phyloP scores from a whole-genome alignment of 2,797 vertebrate genomes.

The Natrix natrix region DNA sequence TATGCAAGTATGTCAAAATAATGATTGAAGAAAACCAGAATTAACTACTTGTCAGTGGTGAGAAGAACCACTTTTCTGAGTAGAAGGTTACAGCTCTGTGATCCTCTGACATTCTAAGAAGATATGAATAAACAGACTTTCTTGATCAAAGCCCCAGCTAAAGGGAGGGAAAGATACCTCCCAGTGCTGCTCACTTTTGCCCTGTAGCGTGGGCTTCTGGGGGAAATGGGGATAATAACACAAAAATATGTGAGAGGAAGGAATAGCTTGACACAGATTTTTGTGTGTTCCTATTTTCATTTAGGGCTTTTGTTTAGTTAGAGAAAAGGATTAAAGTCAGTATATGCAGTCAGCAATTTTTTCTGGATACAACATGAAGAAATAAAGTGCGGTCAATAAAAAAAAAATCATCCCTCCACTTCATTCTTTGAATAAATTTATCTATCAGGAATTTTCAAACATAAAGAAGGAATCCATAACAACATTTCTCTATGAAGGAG shows the following conservation, averaged over 20 bases:
- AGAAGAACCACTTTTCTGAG: constrained; percentile 14
- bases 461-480: background rate
- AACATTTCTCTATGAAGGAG: background rate
- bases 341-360: background rate
- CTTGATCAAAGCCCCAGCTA: constrained; percentile 12
- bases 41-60: constrained; percentile 11
- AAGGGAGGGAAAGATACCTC: constrained; percentile 8
- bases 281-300: background rate
- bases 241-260: constrained; percentile 1
- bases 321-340: background rate
- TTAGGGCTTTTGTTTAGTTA: background rate
- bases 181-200: constrained; percentile 8
- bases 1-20: background rate
- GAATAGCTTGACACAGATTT: background rate
- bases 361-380: background rate
- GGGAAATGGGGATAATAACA: background rate
- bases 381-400: background rate
- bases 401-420: background rate
- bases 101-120: constrained; percentile 15
- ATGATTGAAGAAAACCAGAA: constrained; percentile 28
- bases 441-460: background rate
- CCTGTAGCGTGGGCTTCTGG: background rate
- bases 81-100: constrained; percentile 25
- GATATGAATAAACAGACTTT: constrained; percentile 20
- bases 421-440: background rate